phyloP scores from a whole-genome alignment of 1,140 invertebrate species.

The Phortica variegata region DNA sequence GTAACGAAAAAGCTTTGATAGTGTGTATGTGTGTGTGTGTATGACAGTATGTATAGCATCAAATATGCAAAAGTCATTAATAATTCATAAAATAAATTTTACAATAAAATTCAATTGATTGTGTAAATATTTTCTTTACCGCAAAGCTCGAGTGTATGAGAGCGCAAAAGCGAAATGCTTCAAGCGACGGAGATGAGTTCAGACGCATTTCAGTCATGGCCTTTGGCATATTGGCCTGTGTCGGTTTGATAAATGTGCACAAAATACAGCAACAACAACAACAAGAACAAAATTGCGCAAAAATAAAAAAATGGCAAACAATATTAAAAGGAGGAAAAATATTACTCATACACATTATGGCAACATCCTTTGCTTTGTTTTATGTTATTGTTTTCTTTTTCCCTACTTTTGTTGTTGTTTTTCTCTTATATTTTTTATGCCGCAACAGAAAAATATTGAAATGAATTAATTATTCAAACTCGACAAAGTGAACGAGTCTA shows the following conservation, averaged over 20 bases:
- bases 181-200: too few relatives aligned
- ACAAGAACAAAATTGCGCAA: neutral
- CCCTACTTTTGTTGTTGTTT: slow-evolving; percentile 16
- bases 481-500: neutral
- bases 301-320: slow-evolving; percentile 15
- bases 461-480: slow-evolving; percentile 3
- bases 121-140: slow-evolving; percentile 42
- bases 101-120: slow-evolving; percentile 52
- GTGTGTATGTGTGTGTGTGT: slow-evolving; percentile 8
- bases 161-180: slow-evolving; percentile 4
- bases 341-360: too few relatives aligned
- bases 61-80: slow-evolving; percentile 33
- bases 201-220: too few relatives aligned
- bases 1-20: neutral
- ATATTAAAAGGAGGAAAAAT: slow-evolving; percentile 7
- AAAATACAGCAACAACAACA: slow-evolving; percentile 2
- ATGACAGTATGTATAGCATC: slow-evolving; percentile 8
- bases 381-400: too few relatives aligned
- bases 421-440: neutral
- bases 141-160: neutral
- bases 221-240: too few relatives aligned
- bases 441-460: slow-evolving; percentile 27
- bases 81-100: slow-evolving; percentile 46
- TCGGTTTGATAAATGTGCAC: neutral
- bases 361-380: too few relatives aligned